Evolutionary conservation across 2,888 invertebrate species (phyloP).

Genomic region (Dyspetes luteomarginatus): DNA sequence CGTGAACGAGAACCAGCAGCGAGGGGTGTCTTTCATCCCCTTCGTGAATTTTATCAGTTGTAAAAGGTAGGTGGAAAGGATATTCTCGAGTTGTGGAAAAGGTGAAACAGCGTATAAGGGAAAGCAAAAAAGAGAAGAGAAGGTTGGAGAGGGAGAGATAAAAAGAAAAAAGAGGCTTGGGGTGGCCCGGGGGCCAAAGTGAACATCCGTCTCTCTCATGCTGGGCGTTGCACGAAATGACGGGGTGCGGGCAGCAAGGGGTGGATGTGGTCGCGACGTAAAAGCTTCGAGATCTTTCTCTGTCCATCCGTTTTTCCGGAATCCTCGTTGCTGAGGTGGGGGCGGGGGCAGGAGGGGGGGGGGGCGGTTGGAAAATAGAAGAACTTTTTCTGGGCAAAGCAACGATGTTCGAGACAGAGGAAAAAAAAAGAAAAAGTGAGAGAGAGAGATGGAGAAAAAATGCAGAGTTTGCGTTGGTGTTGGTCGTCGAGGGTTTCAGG

Average conservation of each 20-base stretch:
- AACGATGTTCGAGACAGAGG: slow-evolving; percentile 7
- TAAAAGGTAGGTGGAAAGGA: slow-evolving; percentile 9
- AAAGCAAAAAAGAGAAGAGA: slow-evolving; percentile 23
- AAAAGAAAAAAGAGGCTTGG: slow-evolving; percentile 32
- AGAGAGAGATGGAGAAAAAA: slow-evolving; percentile 9
- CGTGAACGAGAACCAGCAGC: slow-evolving; percentile 3
- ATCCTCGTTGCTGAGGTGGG: slow-evolving; percentile 19
- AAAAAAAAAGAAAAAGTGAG: neutral
- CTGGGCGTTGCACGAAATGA: neutral
- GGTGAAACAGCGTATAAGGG: slow-evolving; percentile 20
- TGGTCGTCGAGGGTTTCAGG: slow-evolving; percentile 12
- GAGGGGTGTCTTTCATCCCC: too few relatives aligned
- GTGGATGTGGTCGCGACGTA: slow-evolving; percentile 18
- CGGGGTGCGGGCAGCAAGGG: neutral
- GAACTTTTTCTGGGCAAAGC: slow-evolving; percentile 35
- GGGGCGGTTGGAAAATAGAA: slow-evolving; percentile 21
- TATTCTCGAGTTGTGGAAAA: slow-evolving; percentile 34
- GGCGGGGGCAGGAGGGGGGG: neutral
- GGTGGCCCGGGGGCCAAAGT: slow-evolving; percentile 58
- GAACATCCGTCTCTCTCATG: slow-evolving; percentile 45
- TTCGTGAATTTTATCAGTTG: too few relatives aligned
- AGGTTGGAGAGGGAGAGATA: slow-evolving; percentile 35
- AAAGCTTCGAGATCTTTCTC: slow-evolving; percentile 22
- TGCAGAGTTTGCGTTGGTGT: slow-evolving; percentile 1
- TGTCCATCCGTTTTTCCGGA: neutral